Evolutionary conservation across 2,797 vertebrate species (phyloP), one percentile per base, ranked within the genome.

Genomic region (Acipenser ruthenus): DNA sequence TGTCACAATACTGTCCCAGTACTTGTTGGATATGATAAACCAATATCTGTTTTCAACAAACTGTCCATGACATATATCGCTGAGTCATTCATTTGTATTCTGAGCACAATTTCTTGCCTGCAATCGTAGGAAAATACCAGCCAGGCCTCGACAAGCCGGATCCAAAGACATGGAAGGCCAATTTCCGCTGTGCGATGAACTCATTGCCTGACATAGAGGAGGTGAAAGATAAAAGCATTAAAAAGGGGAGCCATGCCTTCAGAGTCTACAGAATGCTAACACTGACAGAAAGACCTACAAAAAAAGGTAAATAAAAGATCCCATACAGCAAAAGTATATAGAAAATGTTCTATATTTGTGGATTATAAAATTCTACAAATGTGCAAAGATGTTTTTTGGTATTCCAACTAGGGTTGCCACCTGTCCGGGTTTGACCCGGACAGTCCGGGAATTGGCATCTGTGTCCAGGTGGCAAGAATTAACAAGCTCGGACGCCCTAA

Each of bases 111-210:
- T 64, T 72, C 37, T 72, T 74, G 61, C 64, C 69, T 37, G 37
- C 37, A 37, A 37, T 37, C 4, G 37, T 75, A 94, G 97, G 96
- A 71, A 99, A 99, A 80, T 98, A 90, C 81, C 94, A 97, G 72
- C 91, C 86, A 8, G 94, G 89, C 23, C 77, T 90, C 12, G 95
- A 98, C 80, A 95, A 95, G 63, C 92, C 94, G 0, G 97, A 99
- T 77, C 97, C 97, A 18, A 99, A 99, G 84, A 99, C 97, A 0
- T 99, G 97, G 97, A 99, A 99, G 70, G 97, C 97, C 2, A 99
- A 99, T 74, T 99, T 99, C 76, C 94, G 97, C 65, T 99, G 97
- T 72, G 97, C 97, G 60, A 98, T 99, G 96, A 99, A 99, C 88
- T 98, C 95, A n/a, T 80, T 99, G 75, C 97, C 96, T 6, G 97